phyloP scores from a whole-genome alignment of 2,888 invertebrate species.

The Xestoiulus laeticollis region DNA sequence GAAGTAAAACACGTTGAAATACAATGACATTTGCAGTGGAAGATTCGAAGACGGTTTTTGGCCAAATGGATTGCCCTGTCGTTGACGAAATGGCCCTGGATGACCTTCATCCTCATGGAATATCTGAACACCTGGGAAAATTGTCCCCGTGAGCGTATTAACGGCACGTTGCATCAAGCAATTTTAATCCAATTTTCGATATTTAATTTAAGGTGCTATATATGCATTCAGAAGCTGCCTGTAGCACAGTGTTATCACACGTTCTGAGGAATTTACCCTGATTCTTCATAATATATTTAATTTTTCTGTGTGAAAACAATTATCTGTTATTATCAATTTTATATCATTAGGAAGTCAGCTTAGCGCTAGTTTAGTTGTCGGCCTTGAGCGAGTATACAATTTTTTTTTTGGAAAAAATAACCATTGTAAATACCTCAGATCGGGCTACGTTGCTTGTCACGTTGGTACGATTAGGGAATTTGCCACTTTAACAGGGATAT shows the following conservation, averaged over 20 bases:
- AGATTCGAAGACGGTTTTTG: conserved; percentile 73
- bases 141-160: conserved; percentile 56
- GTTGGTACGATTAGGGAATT: background rate
- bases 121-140: conserved; percentile 57
- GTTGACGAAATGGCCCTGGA: conserved; percentile 65
- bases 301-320: too few species aligned
- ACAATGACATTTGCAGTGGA: conserved; percentile 83
- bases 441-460: too few species aligned
- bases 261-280: too few species aligned
- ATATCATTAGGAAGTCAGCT: too few species aligned
- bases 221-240: background rate
- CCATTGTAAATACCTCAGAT: too few species aligned
- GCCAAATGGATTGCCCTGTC: conserved; percentile 60
- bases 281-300: too few species aligned
- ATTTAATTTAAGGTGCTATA: background rate
- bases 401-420: too few species aligned
- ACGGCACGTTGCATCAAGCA: conserved; percentile 55
- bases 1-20: conserved; percentile 80
- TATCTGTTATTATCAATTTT: too few species aligned
- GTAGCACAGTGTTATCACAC: too few species aligned
- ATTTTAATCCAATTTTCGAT: background rate
- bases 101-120: conserved; percentile 64
- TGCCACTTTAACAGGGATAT: too few species aligned
- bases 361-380: too few species aligned
- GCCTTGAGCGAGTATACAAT: too few species aligned